Base-by-base conservation (phyloP, 2,113 vertebrate genomes). In the Pardalotus punctatus region DNA sequence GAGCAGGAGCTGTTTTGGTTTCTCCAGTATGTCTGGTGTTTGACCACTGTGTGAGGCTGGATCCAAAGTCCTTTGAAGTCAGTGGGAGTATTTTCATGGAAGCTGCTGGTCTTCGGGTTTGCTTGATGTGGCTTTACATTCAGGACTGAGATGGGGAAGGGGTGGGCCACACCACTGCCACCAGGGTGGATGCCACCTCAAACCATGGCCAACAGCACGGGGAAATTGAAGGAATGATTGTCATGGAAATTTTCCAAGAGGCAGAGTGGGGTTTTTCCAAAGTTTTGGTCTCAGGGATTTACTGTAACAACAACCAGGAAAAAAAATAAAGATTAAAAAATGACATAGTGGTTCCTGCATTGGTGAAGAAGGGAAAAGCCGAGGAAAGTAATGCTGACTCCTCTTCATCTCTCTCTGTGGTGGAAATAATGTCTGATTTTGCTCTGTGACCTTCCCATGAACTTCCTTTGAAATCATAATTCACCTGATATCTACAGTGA, bases 381-480 rank as follows among this genome's bases (percentile, higher is more conserved):
- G 51, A 67, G 21, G 47, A 81, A 94, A 60, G 60, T 87, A 90
- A 35, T 67, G 10, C 17, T 87, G 53, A 12, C 64, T 77, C 7
- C 16, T 90, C 53, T 84, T 80, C 19, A 51, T 64, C 16, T 81
- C 12, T 36, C 47, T 71, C 60, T 78, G 16, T 53, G 31, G 62
- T 53, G 24, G 51, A 84, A 89, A 66, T 70, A 70, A 51, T 3
- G 3, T 40, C 31, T 78, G 47, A 84, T 51, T 94, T 81, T 53
- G 16, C 31, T 86, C 43, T 56, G 65, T 66, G 65, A 66, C 35
- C 56, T 87, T 71, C 42, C 28, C 45, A 29, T 81, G 65, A 60
- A 81, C 71, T 95, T 95, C 43, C 60, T 74, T 58, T 71, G 69
- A 81, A 84, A 86, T 51, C 60, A 33, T 84, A 69, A 77, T 81